Base-by-base conservation (phyloP, 2,113 vertebrate genomes). In the Rhabdornis inornatus region DNA sequence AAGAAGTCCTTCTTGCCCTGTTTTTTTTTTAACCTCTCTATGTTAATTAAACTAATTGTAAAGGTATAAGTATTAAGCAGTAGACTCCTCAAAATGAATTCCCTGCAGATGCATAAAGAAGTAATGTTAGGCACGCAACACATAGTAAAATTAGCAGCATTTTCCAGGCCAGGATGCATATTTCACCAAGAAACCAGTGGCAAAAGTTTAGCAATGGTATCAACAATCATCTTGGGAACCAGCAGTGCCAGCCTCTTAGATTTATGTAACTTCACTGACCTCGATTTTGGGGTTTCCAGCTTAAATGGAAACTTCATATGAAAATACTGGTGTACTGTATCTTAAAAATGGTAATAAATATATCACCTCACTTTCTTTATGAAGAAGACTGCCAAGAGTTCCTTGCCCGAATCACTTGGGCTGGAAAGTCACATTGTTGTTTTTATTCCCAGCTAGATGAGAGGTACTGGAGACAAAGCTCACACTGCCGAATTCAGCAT, bases 1-100 rank as follows among this genome's bases (percentile, higher is more conserved):
- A 93, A 65, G 16, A 91, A 52, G 9, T 15, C 17, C 6, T 22
- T 6, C 12, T 5, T 14, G 1, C 3, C 1, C 7, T 0, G 0
- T 15, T 35, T 3, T 11, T 14, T 39, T 69, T 59, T 57, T 19
- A n/a, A 42, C 20, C 4, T 66, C 18, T 45, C 30, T 64, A 7
- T 8, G 1, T n/a, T 40, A 37, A 49, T 68, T 76, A 45, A 91
- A 87, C 14, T 52, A 13, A 49, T 30, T 71, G 13, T 47, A 50
- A 83, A 68, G 30, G 9, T 69, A 44, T 10, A 55, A 42, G 4
- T 39, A 87, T 47, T 66, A 42, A 3, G 24, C 27, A 45, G 20
- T 40, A n/a, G 44, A 49, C 5, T 92, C 9, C 40, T 68, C 10
- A 74, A 64, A 84, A 60, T 30, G 1, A 78, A 47, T 69, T 78